Percentiles rank a stretch among this genome's conserved stretches.
phyloP scores from a whole-genome alignment of 1,140 invertebrate species.

The Aphelinus atriplicis region DNA sequence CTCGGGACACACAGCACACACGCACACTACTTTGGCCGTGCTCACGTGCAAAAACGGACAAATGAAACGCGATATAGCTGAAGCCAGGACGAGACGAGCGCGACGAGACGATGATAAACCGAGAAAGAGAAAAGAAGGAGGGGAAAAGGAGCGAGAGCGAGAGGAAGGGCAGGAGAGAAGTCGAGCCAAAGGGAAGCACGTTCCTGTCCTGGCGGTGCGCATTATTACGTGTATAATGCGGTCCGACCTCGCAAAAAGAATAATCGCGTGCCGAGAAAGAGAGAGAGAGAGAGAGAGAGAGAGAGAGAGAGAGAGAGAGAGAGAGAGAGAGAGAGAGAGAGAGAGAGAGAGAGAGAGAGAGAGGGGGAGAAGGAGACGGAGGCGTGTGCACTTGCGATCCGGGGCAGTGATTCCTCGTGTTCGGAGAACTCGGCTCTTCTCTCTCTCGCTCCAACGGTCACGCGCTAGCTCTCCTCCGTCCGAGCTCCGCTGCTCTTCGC shows the following conservation, averaged over 20 bases:
- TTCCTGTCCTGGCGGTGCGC: neutral
- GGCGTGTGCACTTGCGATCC: constrained; percentile 11
- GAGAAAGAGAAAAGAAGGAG: too few species aligned
- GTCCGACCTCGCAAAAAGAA: constrained; percentile 14
- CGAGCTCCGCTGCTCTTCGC: neutral
- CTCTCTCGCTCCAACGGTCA: neutral
- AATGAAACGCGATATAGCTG: neutral
- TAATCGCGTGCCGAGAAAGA: constrained; percentile 10
- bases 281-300: neutral
- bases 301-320: too few species aligned
- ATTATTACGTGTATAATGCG: constrained; percentile 39
- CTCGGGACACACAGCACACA: too few species aligned
- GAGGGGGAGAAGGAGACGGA: neutral
- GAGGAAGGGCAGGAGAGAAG: too few species aligned
- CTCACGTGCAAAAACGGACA: too few species aligned
- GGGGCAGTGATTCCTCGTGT: constrained; percentile 23
- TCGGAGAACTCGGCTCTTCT: constrained; percentile 29
- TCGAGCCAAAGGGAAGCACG: neutral
- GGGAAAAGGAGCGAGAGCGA: too few species aligned
- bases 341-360: neutral
- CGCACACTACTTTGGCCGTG: too few species aligned
- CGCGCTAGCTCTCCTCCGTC: neutral
- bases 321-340: neutral
- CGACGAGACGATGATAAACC: constrained; percentile 21
- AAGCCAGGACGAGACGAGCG: constrained; percentile 11